Base-by-base conservation (phyloP, 2,888 invertebrate genomes). In the Euzetes globulus region DNA sequence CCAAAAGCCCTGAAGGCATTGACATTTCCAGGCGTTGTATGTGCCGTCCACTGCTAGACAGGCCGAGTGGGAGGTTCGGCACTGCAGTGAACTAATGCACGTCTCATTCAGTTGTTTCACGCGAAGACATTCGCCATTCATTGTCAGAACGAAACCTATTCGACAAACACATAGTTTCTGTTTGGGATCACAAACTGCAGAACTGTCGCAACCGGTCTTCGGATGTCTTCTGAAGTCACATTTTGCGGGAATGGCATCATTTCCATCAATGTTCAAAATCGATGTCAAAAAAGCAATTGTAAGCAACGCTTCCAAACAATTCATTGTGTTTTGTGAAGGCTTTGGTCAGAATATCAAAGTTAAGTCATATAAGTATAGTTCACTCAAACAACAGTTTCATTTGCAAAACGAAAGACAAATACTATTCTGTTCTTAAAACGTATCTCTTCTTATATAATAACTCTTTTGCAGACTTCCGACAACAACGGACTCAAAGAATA, bases 1-100 rank as follows among this genome's bases (percentile, higher is more conserved):
- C 70, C 70, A 70, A 17, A 45, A 70, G 25, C 37, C 70, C 6
- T n/a, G 70, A 45, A 25, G 22, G 19, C 70, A 70, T 25, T 70
- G 70, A 47, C 70, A 70, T 37, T 45, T 45, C 70, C 70, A 70
- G 15, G 7, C 7, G 19, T 70, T 70, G 25, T 37, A 37, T 1
- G 41, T 45, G 25, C 37, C 45, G 27, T 70, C 70, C 5, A 27
- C 37, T 22, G 70, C 70, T 5, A 45, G 37, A 47, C 70, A 70
- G 22, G 70, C 70, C 25, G 45, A 45, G 22, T 70, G 41, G 0
- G 9, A 3, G 1, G 37, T 22, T 27, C 33, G 45, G 22, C 70
- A 70, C 45, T 70, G 70, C 17, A 37, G 37, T 11, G 70, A 70
- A 41, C 37, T 45, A 41, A 47, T 41, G 22, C 70, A 70, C 6